Evolutionary conservation across 2,888 invertebrate genomes (phyloP), one percentile per base, ranked within the genome.

Genomic region (Mythimna albipuncta): DNA sequence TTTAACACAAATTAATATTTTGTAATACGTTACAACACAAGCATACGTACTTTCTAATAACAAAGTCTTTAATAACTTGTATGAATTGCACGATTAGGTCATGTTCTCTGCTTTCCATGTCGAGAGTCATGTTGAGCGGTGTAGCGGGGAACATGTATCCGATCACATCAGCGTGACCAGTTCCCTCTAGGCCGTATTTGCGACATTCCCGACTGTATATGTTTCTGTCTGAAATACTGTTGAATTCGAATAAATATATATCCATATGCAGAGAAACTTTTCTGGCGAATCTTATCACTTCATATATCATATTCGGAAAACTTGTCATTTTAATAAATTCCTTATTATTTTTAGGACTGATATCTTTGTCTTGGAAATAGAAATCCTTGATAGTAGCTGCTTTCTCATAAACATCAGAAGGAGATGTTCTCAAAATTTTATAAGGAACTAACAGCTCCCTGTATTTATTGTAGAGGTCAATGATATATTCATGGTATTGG

Each of bases 41-140:
- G 13, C 11, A 64, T 41, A 69, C 62, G 89, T 84, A 93, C 94
- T 93, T 93, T 69, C 85, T 90, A 79, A 92, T 92, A n/a, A 91
- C 92, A 73, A 93, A 94, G 78, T 93, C 92, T 0, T 90, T 90
- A 85, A 52, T 87, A 83, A 10, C 89, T 75, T 3, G 7, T 13
- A 55, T 35, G 2, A 47, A 13, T 47, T 68, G 54, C 13, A 55
- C 13, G 10, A 62, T 47, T 52, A 72, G 21, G 10, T 26, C 21
- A 54, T 89, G 91, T 57, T 89, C 90, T 52, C 78, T 85, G 59
- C 85, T 87, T 2, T 79, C 79, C 13, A 85, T 89, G 32, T 88
- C 85, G 13, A 92, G 52, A 0, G 85, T 83, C 47, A 92, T 38
- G 32, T 89, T 87, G 26, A 70, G 4, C 6, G 47, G n/a, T 69